These are phyloP conservation scores for Cyprinodon diabolis DNA, from an alignment of 2,797 vertebrate genomes.

Conservation along the genomic window DNA sequence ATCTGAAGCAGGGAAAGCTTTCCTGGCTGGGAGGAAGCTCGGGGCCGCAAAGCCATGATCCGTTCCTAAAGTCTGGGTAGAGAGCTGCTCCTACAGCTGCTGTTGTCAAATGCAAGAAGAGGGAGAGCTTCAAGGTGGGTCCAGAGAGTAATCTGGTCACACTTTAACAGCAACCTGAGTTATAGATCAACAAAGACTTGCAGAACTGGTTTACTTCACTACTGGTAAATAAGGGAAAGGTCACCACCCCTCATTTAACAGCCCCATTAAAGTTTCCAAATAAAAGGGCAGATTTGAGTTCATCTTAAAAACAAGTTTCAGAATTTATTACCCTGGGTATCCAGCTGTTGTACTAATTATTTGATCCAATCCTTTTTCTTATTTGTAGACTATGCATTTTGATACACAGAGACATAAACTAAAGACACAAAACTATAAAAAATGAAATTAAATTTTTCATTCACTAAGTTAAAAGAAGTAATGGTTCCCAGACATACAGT, in stretches of 20 bases:
- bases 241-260: constrained; percentile 25
- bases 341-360: background rate
- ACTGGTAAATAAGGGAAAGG: constrained; percentile 61
- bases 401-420: background rate
- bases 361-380: background rate
- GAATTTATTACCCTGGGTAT: background rate
- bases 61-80: constrained; percentile 11
- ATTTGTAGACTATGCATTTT: background rate
- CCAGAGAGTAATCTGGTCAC: constrained; percentile 31
- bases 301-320: background rate
- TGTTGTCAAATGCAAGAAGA: background rate
- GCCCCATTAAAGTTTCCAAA: background rate
- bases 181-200: constrained; percentile 61
- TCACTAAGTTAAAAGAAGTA: background rate
- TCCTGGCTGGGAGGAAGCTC: constrained; percentile 82
- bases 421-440: too few species aligned
- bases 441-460: background rate
- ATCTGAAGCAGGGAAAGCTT: constrained; percentile 66
- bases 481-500: background rate
- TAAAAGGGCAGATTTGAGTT: background rate
- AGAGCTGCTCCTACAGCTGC: constrained; percentile 8
- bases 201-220: constrained; percentile 64
- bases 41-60: constrained; percentile 75
- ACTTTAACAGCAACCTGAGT: constrained; percentile 40
- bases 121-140: constrained; percentile 10